Evolutionary conservation across 2,113 vertebrate genomes (phyloP).

Genomic region (Salvelinus namaycush): DNA sequence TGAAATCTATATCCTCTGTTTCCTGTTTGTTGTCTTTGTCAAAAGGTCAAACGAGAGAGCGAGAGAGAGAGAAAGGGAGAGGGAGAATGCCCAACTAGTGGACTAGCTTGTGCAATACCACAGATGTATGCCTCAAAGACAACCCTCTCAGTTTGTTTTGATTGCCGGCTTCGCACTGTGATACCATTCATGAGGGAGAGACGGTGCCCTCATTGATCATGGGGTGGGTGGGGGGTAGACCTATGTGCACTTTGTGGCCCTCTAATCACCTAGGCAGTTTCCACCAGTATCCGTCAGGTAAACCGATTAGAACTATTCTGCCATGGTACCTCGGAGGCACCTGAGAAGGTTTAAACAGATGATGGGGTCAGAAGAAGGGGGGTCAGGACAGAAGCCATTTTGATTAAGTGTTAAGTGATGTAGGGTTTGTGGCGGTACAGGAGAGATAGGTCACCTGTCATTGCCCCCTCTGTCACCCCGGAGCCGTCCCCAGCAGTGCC

Average conservation of each 20-base stretch:
- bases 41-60: conserved; percentile 46
- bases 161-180: neutral
- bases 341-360: conserved; percentile 36
- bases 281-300: conserved; percentile 24
- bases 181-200: neutral
- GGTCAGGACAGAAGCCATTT: conserved; percentile 50
- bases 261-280: neutral
- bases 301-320: conserved; percentile 15
- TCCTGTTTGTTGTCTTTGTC: conserved; percentile 49
- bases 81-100: neutral
- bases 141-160: neutral
- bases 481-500: conserved; percentile 38
- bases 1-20: conserved; percentile 40
- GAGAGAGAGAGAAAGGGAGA: neutral
- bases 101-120: too few relatives aligned
- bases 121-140: neutral
- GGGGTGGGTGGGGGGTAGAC: neutral
- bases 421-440: conserved; percentile 44
- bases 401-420: conserved; percentile 73
- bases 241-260: conserved; percentile 24
- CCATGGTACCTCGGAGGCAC: conserved; percentile 1
- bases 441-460: conserved; percentile 59
- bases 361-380: conserved; percentile 23
- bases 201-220: conserved; percentile 2
- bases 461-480: conserved; percentile 23